Conservation (phyloP, 2,888 invertebrate species). For the Patella pellucida region DNA sequence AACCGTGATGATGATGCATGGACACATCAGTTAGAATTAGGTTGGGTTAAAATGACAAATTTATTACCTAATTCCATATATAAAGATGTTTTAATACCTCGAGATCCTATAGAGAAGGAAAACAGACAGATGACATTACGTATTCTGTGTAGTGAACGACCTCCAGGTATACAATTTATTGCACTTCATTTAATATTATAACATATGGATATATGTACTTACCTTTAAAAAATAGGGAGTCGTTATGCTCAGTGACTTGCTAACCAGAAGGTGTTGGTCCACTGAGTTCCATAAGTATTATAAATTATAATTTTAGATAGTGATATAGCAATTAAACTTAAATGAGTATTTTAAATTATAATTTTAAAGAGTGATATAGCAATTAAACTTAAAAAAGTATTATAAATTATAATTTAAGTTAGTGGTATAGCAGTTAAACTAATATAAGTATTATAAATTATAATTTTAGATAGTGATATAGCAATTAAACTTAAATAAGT, state of each 20-base stretch:
- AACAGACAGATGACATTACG: constrained; percentile 92
- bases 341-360: constrained; percentile 85
- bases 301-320: too few relatives aligned
- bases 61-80: constrained; percentile 94
- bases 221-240: too few relatives aligned
- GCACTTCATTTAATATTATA: too few relatives aligned
- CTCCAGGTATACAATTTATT: constrained; percentile 73
- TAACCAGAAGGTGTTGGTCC: too few relatives aligned
- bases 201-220: too few relatives aligned
- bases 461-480: constrained; percentile 75
- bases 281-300: too few relatives aligned
- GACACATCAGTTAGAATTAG: constrained; percentile 95
- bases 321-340: not conserved
- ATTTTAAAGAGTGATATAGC: constrained; percentile 82
- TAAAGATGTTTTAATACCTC: constrained; percentile 88
- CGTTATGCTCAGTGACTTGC: too few relatives aligned
- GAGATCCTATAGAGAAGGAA: constrained; percentile 86
- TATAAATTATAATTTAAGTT: constrained; percentile 73
- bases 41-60: constrained; percentile 95
- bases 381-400: not conserved
- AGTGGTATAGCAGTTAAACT: constrained; percentile 97
- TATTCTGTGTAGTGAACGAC: constrained; percentile 94
- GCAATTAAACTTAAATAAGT: too few relatives aligned
- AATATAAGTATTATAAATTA: constrained; percentile 89
- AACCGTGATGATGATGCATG: constrained; percentile 97